These are phyloP conservation scores for Glaucopsyche alexis DNA, from an alignment of 2,888 invertebrate species.

Conservation along the genomic window DNA sequence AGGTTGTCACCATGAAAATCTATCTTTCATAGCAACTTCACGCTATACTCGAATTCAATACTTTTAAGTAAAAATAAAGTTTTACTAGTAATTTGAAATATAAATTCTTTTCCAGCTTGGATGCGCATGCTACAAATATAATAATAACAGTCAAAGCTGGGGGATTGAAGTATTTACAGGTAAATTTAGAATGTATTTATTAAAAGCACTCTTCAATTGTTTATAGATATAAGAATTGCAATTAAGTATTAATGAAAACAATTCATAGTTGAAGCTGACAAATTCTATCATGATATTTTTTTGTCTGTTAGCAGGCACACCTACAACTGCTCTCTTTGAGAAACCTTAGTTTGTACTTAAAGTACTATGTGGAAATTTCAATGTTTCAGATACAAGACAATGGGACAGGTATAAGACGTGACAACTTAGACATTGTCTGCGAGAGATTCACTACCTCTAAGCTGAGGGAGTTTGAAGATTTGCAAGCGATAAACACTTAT, in stretches of 20 bases:
- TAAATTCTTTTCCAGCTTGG: conserved; percentile 83
- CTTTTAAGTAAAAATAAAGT: too few relatives aligned
- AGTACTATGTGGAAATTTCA: conserved; percentile 27
- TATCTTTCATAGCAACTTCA: too few relatives aligned
- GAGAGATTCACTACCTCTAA: conserved; percentile 99
- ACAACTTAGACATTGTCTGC: conserved; percentile 96
- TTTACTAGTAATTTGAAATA: too few relatives aligned
- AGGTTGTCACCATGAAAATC: too few relatives aligned
- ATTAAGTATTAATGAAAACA: neutral
- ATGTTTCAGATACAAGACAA: conserved; percentile 91
- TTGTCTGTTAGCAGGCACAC: too few relatives aligned
- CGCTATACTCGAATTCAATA: too few relatives aligned
- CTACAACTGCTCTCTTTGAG: too few relatives aligned
- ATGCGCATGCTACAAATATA: conserved; percentile 94
- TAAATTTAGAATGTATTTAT: conserved; percentile 43
- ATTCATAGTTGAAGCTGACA: too few relatives aligned
- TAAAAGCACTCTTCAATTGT: neutral
- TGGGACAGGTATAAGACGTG: conserved; percentile 91
- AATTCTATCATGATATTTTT: too few relatives aligned
- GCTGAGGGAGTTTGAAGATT: conserved; percentile 92
- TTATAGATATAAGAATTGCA: neutral
- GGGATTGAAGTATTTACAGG: conserved; percentile 93
- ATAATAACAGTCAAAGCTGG: conserved; percentile 95
- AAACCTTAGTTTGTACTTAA: neutral
- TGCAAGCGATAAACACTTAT: conserved; percentile 92